Evolutionary conservation across 2,113 vertebrate genomes (phyloP), one percentile per base, ranked within the genome.

Genomic region (Spea bombifrons): DNA sequence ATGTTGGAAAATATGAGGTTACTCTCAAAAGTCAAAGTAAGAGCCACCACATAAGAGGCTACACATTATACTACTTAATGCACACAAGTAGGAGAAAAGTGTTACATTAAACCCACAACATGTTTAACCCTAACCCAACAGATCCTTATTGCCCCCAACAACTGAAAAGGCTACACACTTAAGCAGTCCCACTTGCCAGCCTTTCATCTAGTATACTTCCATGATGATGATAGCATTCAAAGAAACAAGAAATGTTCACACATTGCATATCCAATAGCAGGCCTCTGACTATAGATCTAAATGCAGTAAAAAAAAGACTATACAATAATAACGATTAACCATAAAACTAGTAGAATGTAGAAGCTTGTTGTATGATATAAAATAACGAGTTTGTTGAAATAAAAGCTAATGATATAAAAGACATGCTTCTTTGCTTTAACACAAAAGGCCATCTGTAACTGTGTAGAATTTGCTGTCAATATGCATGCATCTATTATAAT

Each of bases 401-500:
- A 78, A 65, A 70, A 59, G 30, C 16, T 78, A 78, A 78, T 71
- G 7, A 71, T 67, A 49, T 10, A 30, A n/a, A 59, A 67, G 77
- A 17, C 52, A 80, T 46, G 77, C 77, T 67, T 49, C 47, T 6
- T 50, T 80, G 77, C 0, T 45, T 80, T 49, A 46, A 73, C 50
- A 80, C 77, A 80, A 80, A 73, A 67, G 76, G 7, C 50, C 44
- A 44, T 73, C 66, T 44, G 17, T 79, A 65, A 47, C 9, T 12
- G 52, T 55, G 63, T 52, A 67, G 12, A 16, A 80, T 64, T 13
- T 55, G 61, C 47, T 80, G 65, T 73, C 71, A 73, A 55, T 49
- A 44, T 50, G 43, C 66, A 15, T 67, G 77, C 71, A 15, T 66
- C 69, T 15, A 72, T 79, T 80, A 72, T 80, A 67, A 66, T 80